Base-by-base conservation (phyloP, 2,888 invertebrate genomes). In the Drosophila affinis region DNA sequence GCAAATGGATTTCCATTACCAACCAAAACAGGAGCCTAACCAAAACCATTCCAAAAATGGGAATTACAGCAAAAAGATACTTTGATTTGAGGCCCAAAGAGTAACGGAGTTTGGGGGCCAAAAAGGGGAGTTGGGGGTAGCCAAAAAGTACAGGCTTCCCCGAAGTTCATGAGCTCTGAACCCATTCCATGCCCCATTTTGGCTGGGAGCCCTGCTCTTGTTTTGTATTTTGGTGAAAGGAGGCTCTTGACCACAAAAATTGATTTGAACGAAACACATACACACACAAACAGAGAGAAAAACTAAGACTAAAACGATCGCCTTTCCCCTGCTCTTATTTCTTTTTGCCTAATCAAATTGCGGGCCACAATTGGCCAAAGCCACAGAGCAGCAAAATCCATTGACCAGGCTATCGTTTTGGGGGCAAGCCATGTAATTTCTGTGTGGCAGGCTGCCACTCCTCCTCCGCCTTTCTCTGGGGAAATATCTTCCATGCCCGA, bases 321-420 rank as follows among this genome's bases (percentile, higher is more conserved):
- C 67, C 67, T 67, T 67, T 67, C 67, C 57, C 67, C 57, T 39
- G 39, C 14, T 39, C 6, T 39, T 14, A 2, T 6, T 14, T 39
- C 5, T 51, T 57, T 49, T 67, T 67, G 67, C 75, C 81, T 79
- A 75, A 81, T 61, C 67, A 72, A 75, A 81, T 62, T 78, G 70
- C 79, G 63, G 39, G 65, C 79, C 77, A 77, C 79, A 78, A 84
- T 81, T 81, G 80, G 79, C 72, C 72, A 71, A 56, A 32, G 27
- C 27, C 34, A 46, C 27, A 18, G n/a, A 51, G 27, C 29, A n/a
- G 65, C 34, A 7, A 65, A 67, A 46, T 65, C 65, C 49, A 44
- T 39, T 65, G 65, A 51, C 67, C 57, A 49, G 49, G 27, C 49
- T 17, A 51, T 32, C 32, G 62, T 9, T 61, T 51, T 62, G 34